Conservation (phyloP, 2,797 vertebrate genomes). For the Linurgus olivaceus region DNA sequence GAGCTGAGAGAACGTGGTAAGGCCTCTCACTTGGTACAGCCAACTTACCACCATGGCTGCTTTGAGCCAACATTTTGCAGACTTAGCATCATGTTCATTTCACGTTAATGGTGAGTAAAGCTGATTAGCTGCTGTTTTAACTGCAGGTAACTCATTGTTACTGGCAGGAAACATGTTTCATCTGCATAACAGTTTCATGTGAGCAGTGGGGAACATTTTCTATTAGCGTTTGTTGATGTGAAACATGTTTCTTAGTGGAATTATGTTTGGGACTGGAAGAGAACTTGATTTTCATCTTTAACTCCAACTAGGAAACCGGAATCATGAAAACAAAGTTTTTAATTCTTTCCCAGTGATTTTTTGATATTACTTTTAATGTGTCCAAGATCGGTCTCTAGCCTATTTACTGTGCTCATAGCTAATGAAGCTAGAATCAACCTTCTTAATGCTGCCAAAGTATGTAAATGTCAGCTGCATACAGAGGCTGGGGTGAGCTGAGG, state of each 20-base stretch:
- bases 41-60: background rate
- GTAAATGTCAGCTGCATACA: background rate
- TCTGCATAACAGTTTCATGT: conserved; percentile 56
- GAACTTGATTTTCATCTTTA: background rate
- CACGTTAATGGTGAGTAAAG: conserved; percentile 42
- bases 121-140: conserved; percentile 68
- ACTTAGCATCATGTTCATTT: conserved; percentile 16
- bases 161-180: conserved; percentile 64
- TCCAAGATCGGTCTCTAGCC: background rate
- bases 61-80: background rate
- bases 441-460: background rate
- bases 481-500: background rate
- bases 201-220: conserved; percentile 60
- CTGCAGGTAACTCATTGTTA: conserved; percentile 58
- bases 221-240: conserved; percentile 56
- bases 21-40: background rate
- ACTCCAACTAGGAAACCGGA: background rate
- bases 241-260: conserved; percentile 30
- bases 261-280: background rate
- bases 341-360: background rate
- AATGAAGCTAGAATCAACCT: background rate
- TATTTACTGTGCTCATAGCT: background rate
- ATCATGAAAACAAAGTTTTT: background rate
- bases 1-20: background rate
- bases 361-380: background rate